Evolutionary conservation across 2,888 invertebrate species (phyloP).

Genomic region (Lasioglossum malachurum): DNA sequence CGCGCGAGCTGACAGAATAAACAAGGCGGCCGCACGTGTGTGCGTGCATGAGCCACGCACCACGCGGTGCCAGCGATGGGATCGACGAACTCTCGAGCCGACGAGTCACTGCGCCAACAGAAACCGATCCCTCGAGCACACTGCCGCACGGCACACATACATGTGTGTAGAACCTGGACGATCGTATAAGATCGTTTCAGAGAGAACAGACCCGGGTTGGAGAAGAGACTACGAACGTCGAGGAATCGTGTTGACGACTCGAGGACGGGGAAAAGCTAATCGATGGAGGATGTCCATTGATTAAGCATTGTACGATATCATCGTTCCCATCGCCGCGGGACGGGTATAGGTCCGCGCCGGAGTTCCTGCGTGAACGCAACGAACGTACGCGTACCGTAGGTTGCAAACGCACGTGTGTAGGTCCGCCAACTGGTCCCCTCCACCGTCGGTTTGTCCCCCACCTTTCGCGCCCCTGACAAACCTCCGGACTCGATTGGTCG

Average conservation of each 20-base stretch:
- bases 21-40: slow-evolving; percentile 23
- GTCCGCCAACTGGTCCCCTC: slow-evolving; percentile 53
- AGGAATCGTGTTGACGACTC: not conserved
- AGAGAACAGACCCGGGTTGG: not conserved
- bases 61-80: slow-evolving; percentile 39
- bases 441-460: slow-evolving; percentile 31
- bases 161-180: not conserved
- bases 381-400: slow-evolving; percentile 77
- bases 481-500: slow-evolving; percentile 62
- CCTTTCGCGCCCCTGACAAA: slow-evolving; percentile 49
- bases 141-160: not conserved
- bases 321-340: slow-evolving; percentile 16
- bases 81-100: slow-evolving; percentile 23
- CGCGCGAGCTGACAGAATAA: slow-evolving; percentile 43
- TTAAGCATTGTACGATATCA: not conserved
- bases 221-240: not conserved
- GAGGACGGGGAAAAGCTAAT: not conserved
- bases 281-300: not conserved
- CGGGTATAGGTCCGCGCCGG: slow-evolving; percentile 12
- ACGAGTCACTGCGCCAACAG: not conserved
- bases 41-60: slow-evolving; percentile 33
- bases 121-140: not conserved
- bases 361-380: slow-evolving; percentile 69
- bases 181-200: not conserved
- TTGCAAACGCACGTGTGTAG: slow-evolving; percentile 77